Conservation (phyloP, 2,797 vertebrate species). For the Helicolenus hilgendorfi region DNA sequence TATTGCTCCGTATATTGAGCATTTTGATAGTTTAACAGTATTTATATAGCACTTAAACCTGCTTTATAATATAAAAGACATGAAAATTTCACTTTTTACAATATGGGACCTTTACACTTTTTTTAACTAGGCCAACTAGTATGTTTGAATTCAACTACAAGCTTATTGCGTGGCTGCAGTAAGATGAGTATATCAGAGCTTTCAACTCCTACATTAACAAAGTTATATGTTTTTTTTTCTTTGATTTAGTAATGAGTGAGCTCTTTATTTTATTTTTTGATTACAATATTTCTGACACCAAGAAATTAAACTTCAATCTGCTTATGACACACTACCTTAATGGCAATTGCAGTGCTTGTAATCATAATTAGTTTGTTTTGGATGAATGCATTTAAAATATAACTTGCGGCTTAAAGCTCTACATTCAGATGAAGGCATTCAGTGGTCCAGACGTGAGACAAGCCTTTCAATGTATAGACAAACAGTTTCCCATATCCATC, state of each 20-base stretch:
- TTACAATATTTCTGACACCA: not conserved
- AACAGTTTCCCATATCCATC: constrained; percentile 49
- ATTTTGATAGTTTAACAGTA: too few relatives aligned
- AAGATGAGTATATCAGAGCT: not conserved
- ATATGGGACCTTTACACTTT: not conserved
- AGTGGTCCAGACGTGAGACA: not conserved
- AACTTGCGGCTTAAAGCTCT: not conserved
- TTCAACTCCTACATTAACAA: not conserved
- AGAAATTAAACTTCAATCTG: not conserved
- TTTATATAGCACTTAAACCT: too few relatives aligned
- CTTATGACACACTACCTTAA: not conserved
- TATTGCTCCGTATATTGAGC: too few relatives aligned
- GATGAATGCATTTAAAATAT: not conserved
- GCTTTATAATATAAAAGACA: too few relatives aligned
- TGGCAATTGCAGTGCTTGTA: not conserved
- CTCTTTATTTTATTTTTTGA: too few relatives aligned
- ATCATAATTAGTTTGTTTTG: not conserved
- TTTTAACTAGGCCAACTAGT: not conserved
- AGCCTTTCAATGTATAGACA: constrained; percentile 32
- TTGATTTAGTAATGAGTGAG: too few relatives aligned
- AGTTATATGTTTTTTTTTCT: not conserved
- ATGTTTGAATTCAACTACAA: too few relatives aligned
- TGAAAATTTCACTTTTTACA: too few relatives aligned
- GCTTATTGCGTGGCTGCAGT: not conserved
- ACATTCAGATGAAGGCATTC: not conserved